phyloP scores from a whole-genome alignment of 1,140 invertebrate species.

The Alviniconcha marisindica region DNA sequence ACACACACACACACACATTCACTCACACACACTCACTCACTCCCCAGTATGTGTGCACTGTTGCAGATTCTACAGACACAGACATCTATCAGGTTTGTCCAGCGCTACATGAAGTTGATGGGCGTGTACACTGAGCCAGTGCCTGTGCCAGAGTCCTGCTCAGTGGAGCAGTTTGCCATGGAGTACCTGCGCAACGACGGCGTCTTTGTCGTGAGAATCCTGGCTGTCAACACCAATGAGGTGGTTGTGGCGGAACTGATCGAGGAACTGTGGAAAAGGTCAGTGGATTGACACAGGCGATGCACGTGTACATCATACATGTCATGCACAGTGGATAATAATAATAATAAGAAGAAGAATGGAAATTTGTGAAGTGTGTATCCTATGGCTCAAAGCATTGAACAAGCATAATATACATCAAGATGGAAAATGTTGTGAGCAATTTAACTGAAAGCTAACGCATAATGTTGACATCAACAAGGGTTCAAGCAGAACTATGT shows the following conservation, averaged over 20 bases:
- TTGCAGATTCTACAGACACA: conserved; percentile 29
- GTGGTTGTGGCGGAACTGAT: conserved; percentile 40
- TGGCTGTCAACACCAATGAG: conserved; percentile 57
- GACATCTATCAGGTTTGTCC: not conserved
- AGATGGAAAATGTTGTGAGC: no score
- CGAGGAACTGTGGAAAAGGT: conserved; percentile 20
- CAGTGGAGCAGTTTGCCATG: conserved; percentile 37
- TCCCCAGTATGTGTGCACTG: not conserved
- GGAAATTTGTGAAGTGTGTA: no score
- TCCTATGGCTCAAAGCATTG: no score
- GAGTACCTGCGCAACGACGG: conserved; percentile 57
- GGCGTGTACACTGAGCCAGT: not conserved
- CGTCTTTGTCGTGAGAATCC: conserved; percentile 53
- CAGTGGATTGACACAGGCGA: not conserved
- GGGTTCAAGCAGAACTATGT: no score
- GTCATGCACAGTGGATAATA: no score
- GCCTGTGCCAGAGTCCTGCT: not conserved
- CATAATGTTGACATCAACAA: no score
- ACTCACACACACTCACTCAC: not conserved
- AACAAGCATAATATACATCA: no score
- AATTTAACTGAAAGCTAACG: no score
- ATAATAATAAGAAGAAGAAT: no score
- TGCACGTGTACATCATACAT: no score
- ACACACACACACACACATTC: not conserved
- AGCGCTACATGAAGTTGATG: conserved; percentile 21